Evolutionary conservation across 2,888 invertebrate species (phyloP).

Genomic region (Andricus quercusramuli): DNA sequence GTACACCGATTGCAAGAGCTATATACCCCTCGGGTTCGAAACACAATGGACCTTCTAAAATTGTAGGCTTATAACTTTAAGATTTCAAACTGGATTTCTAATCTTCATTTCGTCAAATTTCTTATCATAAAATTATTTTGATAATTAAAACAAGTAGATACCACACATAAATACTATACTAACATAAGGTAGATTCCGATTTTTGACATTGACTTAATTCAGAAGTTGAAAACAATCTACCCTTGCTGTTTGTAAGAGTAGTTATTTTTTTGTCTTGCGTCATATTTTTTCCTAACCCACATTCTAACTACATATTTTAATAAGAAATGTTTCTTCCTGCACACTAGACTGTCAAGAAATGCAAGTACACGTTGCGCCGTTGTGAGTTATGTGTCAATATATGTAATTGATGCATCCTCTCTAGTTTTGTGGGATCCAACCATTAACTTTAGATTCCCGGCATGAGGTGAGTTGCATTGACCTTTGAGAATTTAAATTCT

Average conservation of each 20-base stretch:
- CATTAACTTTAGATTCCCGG: slow-evolving; percentile 11
- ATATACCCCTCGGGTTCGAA: no score
- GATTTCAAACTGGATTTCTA: not conserved
- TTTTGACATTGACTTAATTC: not conserved
- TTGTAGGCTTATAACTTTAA: not conserved
- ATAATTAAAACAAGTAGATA: no score
- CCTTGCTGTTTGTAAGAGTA: not conserved
- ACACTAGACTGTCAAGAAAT: not conserved
- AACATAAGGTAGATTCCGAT: not conserved
- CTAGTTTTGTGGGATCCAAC: slow-evolving; percentile 10
- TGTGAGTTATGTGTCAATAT: not conserved
- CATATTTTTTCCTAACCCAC: not conserved
- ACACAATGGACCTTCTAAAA: not conserved
- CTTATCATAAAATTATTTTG: no score
- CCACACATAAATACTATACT: no score
- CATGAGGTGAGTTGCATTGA: slow-evolving; percentile 22
- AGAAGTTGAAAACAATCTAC: not conserved
- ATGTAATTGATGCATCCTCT: slow-evolving; percentile 8
- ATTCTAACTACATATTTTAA: not conserved
- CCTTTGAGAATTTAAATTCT: slow-evolving; percentile 30
- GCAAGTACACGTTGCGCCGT: not conserved
- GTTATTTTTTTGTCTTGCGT: not conserved
- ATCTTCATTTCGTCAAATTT: no score
- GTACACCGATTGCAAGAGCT: no score
- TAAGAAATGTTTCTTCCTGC: not conserved